Conservation (phyloP, 2,113 vertebrate genomes). For the Falcunculus frontatus region DNA sequence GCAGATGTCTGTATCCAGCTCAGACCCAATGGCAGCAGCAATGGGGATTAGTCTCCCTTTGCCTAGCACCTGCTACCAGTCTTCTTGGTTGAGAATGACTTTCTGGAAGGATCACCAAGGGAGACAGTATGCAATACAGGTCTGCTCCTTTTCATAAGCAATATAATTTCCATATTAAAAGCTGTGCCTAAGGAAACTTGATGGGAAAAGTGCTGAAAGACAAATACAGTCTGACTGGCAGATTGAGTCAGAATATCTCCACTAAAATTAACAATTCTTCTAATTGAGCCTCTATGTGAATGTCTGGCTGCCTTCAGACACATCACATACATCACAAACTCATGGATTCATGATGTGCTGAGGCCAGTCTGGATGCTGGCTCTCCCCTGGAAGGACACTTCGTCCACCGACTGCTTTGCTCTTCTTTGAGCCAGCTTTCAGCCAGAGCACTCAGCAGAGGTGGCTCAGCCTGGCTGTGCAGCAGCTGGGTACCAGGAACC, state of each 20-base stretch:
- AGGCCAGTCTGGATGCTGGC: background rate
- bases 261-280: background rate
- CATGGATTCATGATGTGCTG: background rate
- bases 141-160: background rate
- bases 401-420: accelerated
- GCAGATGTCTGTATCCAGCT: background rate
- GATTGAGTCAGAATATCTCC: background rate
- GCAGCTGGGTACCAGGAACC: accelerated
- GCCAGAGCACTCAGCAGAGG: background rate
- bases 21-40: background rate
- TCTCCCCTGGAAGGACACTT: background rate
- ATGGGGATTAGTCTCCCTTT: background rate
- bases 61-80: background rate
- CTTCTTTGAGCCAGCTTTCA: background rate
- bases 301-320: background rate
- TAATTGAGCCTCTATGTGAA: background rate
- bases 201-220: background rate
- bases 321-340: background rate
- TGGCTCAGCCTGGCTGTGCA: background rate
- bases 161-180: background rate
- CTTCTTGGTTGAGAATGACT: background rate
- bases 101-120: background rate
- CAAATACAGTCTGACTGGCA: background rate
- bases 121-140: background rate
- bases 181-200: background rate